phyloP scores from a whole-genome alignment of 2,888 invertebrate genomes.

The Pseudococcus viburni region DNA sequence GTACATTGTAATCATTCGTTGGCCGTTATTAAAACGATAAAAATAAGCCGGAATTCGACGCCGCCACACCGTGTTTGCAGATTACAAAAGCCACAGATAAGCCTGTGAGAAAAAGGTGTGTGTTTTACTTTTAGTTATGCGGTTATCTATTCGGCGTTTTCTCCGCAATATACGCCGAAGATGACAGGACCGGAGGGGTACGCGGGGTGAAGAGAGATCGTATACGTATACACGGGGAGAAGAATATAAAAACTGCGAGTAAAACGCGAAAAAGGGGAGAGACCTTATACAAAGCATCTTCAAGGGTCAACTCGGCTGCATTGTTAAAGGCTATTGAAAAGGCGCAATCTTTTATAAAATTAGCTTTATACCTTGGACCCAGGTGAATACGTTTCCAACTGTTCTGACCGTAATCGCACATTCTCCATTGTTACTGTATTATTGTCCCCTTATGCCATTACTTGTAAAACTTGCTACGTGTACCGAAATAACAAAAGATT shows the following conservation, averaged over 20 bases:
- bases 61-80: slow-evolving; percentile 33
- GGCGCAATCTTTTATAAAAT: slow-evolving; percentile 66
- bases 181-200: neutral
- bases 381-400: slow-evolving; percentile 64
- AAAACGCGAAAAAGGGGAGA: slow-evolving; percentile 62
- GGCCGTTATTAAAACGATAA: slow-evolving; percentile 64
- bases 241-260: slow-evolving; percentile 53
- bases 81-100: slow-evolving; percentile 64
- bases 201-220: neutral
- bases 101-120: slow-evolving; percentile 64
- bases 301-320: slow-evolving; percentile 61
- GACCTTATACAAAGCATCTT: slow-evolving; percentile 62
- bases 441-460: slow-evolving; percentile 61
- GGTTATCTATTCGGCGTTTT: slow-evolving; percentile 60
- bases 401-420: slow-evolving; percentile 65
- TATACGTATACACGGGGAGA: neutral
- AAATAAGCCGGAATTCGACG: slow-evolving; percentile 62
- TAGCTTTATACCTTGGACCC: slow-evolving; percentile 65
- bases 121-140: slow-evolving; percentile 64
- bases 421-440: slow-evolving; percentile 63
- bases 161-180: neutral
- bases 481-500: slow-evolving; percentile 58
- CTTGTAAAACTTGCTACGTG: slow-evolving; percentile 47
- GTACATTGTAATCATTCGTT: slow-evolving; percentile 48
- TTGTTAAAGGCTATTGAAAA: slow-evolving; percentile 63